phyloP scores from a whole-genome alignment of 2,113 vertebrate species.

The Upupa epops region DNA sequence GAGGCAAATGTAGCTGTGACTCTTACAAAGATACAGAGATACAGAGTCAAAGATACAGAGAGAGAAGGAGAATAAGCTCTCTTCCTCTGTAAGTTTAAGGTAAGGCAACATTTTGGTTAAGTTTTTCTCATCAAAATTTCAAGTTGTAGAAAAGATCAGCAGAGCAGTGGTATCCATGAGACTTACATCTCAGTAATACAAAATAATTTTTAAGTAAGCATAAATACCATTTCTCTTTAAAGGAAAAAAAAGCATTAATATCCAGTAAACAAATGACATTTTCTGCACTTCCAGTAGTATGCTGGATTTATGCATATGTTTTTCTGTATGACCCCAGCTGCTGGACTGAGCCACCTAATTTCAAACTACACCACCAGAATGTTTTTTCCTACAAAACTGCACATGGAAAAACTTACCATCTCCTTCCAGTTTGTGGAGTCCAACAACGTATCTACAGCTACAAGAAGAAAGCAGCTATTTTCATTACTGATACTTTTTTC shows the following conservation, averaged over 20 bases:
- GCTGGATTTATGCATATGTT: background rate
- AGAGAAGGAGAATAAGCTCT: background rate
- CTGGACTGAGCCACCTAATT: background rate
- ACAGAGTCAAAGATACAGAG: background rate
- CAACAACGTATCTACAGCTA: slow-evolving; percentile 80
- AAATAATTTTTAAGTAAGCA: background rate
- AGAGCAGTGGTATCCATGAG: background rate
- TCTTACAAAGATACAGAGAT: background rate
- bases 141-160: background rate
- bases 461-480: slow-evolving; percentile 87
- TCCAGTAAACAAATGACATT: background rate
- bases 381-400: background rate
- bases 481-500: slow-evolving; percentile 85
- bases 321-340: background rate
- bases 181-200: background rate
- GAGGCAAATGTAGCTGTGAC: background rate
- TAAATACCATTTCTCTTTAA: background rate
- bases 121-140: background rate
- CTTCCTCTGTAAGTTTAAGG: background rate
- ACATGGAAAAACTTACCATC: slow-evolving; percentile 68
- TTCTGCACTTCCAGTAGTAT: background rate
- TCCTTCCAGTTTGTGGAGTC: slow-evolving; percentile 67
- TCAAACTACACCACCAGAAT: background rate
- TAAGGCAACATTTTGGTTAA: background rate
- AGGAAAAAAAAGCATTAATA: background rate